phyloP scores from a whole-genome alignment of 2,113 vertebrate genomes.

The Chloropsis cyanopogon region DNA sequence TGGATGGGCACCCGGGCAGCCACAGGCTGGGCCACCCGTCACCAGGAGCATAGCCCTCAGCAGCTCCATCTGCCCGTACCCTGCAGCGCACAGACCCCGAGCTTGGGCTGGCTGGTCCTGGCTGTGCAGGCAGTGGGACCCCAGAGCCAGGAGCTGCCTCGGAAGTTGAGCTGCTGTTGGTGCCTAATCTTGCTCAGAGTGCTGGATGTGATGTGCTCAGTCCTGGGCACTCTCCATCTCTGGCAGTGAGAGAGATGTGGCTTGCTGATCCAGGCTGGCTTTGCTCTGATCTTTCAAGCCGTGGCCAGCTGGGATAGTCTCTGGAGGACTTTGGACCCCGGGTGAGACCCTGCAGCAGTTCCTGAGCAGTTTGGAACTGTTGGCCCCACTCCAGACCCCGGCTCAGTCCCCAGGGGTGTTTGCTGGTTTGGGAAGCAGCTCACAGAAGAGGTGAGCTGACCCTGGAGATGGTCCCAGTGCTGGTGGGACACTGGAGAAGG shows the following conservation, averaged over 20 bases:
- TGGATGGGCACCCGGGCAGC: background rate
- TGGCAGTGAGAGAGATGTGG: background rate
- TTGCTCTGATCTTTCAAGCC: background rate
- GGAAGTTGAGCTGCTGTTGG: accelerated
- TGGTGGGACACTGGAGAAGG: accelerated
- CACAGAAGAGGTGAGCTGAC: background rate
- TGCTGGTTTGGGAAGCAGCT: background rate
- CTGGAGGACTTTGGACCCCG: background rate
- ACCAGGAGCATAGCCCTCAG: background rate
- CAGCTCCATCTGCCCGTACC: background rate
- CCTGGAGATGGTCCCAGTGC: background rate
- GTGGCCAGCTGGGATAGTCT: background rate
- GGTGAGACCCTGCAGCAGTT: background rate
- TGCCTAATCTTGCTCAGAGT: background rate
- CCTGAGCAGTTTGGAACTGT: background rate
- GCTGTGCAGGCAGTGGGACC: accelerated
- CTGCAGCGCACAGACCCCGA: accelerated
- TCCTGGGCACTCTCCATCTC: accelerated
- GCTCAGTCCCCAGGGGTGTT: background rate
- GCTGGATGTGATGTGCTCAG: background rate
- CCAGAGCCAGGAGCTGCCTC: background rate
- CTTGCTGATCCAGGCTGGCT: background rate
- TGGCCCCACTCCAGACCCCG: background rate
- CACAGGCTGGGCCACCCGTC: background rate
- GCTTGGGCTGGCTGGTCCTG: accelerated